Evolutionary conservation across 2,113 vertebrate genomes (phyloP).

Genomic region (Ancistrus triradiatus): DNA sequence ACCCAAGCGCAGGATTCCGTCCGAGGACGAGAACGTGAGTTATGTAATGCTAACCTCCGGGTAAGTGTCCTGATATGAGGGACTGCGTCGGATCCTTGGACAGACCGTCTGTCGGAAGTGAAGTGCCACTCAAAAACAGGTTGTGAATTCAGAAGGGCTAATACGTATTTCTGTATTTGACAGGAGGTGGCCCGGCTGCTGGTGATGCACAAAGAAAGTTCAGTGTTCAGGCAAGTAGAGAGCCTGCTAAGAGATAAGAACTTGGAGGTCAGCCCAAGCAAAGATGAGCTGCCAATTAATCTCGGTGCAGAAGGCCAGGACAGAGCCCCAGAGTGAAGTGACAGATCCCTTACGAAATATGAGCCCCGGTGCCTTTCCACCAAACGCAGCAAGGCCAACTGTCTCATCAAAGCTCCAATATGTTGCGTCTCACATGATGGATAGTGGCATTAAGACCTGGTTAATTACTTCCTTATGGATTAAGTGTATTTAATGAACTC

Average conservation of each 20-base stretch:
- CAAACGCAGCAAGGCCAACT: conserved; percentile 8
- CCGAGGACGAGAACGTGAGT: conserved; percentile 64
- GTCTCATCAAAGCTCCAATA: conserved; percentile 13
- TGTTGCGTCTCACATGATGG: neutral
- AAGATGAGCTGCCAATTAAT: conserved; percentile 40
- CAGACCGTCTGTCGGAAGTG: neutral
- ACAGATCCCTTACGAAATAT: neutral
- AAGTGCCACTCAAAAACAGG: neutral
- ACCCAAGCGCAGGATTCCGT: conserved; percentile 37
- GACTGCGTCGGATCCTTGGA: neutral
- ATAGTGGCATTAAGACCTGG: neutral
- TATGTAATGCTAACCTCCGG: conserved; percentile 1
- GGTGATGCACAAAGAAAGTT: conserved; percentile 55
- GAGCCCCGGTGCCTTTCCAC: conserved; percentile 8
- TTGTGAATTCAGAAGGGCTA: neutral
- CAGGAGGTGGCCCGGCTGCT: conserved; percentile 54
- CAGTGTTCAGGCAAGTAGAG: conserved; percentile 52
- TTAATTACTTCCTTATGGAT: neutral
- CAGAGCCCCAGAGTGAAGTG: conserved; percentile 15
- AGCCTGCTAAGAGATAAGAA: conserved; percentile 56
- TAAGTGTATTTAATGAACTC: neutral
- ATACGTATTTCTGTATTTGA: neutral
- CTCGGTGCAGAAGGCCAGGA: conserved; percentile 10
- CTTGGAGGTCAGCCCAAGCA: conserved; percentile 18
- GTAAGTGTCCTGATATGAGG: neutral